Evolutionary conservation across 2,888 invertebrate genomes (phyloP), one percentile per base, ranked within the genome.

Genomic region (Unio pictorum): DNA sequence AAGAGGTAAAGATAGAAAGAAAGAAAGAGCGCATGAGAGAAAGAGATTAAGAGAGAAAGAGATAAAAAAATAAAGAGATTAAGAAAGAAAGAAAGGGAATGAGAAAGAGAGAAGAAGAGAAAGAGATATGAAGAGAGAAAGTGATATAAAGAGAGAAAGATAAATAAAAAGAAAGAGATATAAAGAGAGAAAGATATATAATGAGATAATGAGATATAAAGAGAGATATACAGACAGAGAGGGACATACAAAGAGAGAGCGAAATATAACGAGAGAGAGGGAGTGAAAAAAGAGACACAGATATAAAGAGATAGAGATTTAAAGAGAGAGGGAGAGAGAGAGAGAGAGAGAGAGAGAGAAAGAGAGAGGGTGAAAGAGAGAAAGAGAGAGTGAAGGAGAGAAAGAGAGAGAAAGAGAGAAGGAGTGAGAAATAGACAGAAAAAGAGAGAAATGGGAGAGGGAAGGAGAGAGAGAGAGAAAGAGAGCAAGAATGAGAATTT

Each of bases 281-380:
- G n/a, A n/a, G n/a, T n/a, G n/a, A n/a, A n/a, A n/a, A n/a, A n/a
- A n/a, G n/a, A n/a, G n/a, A n/a, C n/a, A n/a, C n/a, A n/a, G n/a
- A n/a, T n/a, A n/a, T n/a, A n/a, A n/a, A n/a, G n/a, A n/a, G n/a
- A n/a, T n/a, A n/a, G n/a, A n/a, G n/a, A n/a, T n/a, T n/a, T n/a
- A n/a, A n/a, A n/a, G n/a, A n/a, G n/a, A n/a, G n/a, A n/a, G n/a
- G n/a, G n/a, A n/a, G n/a, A n/a, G 56, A 56, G 56, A 56, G 56
- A 56, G 56, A 56, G 56, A 56, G 56, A 56, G 56, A 56, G 56
- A 56, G 56, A 56, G 56, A 56, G 56, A 56, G 56, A 56, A 18
- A 56, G 56, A 56, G 56, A 56, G 56, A 56, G 56, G 18, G 56
- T 56, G 17, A 56, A 56, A n/a, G n/a, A n/a, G n/a, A n/a, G n/a